Evolutionary conservation across 2,797 vertebrate species (phyloP).

Genomic region (Borostomias antarcticus): DNA sequence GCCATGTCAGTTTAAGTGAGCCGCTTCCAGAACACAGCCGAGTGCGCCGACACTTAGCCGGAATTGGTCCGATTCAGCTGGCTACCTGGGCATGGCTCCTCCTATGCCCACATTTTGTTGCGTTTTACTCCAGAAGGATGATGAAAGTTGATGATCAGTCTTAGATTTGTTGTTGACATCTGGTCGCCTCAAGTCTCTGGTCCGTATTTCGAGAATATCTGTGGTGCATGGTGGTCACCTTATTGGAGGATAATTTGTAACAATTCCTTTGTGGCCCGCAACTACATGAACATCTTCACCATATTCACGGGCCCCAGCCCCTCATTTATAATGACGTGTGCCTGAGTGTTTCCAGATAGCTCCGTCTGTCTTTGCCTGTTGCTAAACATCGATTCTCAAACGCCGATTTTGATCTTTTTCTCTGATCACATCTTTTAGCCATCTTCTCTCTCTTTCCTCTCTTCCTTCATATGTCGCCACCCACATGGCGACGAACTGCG

Average conservation of each 20-base stretch:
- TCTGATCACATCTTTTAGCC: not conserved
- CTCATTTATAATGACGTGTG: not conserved
- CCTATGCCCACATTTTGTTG: no score
- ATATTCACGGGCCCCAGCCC: not conserved
- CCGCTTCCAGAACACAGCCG: no score
- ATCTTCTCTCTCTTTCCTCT: not conserved
- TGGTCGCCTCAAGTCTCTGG: not conserved
- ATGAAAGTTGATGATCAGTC: slow-evolving; percentile 19
- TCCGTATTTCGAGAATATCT: not conserved
- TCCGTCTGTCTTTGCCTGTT: not conserved
- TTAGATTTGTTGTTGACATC: slow-evolving; percentile 2
- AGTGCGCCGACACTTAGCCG: no score
- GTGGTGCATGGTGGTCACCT: not conserved
- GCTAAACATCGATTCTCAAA: not conserved
- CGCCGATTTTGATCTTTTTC: not conserved
- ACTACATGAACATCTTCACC: not conserved
- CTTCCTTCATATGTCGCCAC: not conserved
- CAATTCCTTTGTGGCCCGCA: not conserved
- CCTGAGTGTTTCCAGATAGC: not conserved
- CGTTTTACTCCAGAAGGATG: no score
- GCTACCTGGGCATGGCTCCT: no score
- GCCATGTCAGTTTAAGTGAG: no score
- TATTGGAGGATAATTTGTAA: not conserved
- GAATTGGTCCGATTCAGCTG: no score
- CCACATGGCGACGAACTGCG: slow-evolving; percentile 18